phyloP scores from a whole-genome alignment of 1,140 invertebrate genomes.

The Bombus haemorrhoidalis region DNA sequence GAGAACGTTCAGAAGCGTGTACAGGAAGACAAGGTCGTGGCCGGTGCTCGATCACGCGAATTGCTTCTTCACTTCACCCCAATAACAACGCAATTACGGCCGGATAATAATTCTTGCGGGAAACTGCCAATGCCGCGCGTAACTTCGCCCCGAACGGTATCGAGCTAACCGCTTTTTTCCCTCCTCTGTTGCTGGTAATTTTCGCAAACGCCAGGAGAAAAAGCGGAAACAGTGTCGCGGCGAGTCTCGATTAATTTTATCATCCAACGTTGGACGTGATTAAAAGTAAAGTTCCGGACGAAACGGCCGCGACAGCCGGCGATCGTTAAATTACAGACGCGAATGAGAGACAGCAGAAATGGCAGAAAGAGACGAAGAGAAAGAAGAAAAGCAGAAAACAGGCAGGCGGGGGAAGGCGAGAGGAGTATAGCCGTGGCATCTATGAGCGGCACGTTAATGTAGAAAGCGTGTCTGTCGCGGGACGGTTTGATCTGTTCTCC shows the following conservation, averaged over 20 bases:
- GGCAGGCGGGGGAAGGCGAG: not conserved
- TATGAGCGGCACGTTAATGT: constrained; percentile 33
- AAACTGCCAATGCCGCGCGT: constrained; percentile 29
- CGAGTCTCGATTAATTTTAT: constrained; percentile 47
- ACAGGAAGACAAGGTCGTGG: not conserved
- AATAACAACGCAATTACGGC: constrained; percentile 43
- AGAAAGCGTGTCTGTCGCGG: constrained; percentile 41
- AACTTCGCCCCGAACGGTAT: not conserved
- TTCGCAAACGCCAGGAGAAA: constrained; percentile 19
- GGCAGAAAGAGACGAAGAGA: not conserved
- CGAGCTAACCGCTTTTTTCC: not conserved
- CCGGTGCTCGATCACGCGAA: constrained; percentile 30
- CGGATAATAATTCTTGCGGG: constrained; percentile 30
- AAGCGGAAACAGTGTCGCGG: not conserved
- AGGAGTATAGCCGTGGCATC: not conserved
- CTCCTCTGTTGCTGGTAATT: not conserved
- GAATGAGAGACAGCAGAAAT: not conserved
- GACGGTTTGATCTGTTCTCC: constrained; percentile 18
- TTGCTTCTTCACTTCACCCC: not conserved
- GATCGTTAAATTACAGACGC: constrained; percentile 54
- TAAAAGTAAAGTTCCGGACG: constrained; percentile 38
- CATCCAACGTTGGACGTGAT: constrained; percentile 11
- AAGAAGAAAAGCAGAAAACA: not conserved
- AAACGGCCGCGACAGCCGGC: constrained; percentile 1
- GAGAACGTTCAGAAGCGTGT: not conserved